phyloP scores from a whole-genome alignment of 2,113 vertebrate genomes.

The Gorsachius goisagi region DNA sequence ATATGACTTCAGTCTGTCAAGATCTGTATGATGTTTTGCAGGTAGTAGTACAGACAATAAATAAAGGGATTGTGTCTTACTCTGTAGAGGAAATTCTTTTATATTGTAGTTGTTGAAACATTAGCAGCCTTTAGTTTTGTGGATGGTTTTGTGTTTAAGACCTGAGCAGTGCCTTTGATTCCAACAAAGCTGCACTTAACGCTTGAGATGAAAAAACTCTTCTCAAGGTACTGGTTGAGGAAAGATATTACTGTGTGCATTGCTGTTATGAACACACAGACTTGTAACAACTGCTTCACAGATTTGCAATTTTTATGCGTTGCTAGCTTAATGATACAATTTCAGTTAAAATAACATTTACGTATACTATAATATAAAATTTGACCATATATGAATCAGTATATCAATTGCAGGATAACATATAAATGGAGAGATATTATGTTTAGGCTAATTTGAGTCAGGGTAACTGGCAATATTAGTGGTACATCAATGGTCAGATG shows the following conservation, averaged over 20 bases:
- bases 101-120: neutral
- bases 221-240: neutral
- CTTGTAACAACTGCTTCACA: neutral
- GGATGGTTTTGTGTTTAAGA: neutral
- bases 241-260: neutral
- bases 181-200: neutral
- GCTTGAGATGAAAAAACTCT: neutral
- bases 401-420: neutral
- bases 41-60: slow-evolving; percentile 64
- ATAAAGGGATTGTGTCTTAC: neutral
- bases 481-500: neutral
- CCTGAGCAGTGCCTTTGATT: neutral
- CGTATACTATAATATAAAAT: neutral
- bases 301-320: neutral
- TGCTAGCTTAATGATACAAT: neutral
- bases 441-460: neutral
- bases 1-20: slow-evolving; percentile 88
- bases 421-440: neutral
- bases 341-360: neutral
- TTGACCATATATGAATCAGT: neutral
- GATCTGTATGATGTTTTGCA: slow-evolving; percentile 84
- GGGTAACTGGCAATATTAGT: neutral
- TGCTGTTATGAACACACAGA: neutral
- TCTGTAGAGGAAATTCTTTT: neutral
- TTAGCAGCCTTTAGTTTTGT: neutral